Percentiles rank a stretch among this genome's conserved stretches.
These are phyloP conservation scores for Platysteira castanea DNA, from an alignment of 2,113 vertebrate genomes.

Conservation along the genomic window DNA sequence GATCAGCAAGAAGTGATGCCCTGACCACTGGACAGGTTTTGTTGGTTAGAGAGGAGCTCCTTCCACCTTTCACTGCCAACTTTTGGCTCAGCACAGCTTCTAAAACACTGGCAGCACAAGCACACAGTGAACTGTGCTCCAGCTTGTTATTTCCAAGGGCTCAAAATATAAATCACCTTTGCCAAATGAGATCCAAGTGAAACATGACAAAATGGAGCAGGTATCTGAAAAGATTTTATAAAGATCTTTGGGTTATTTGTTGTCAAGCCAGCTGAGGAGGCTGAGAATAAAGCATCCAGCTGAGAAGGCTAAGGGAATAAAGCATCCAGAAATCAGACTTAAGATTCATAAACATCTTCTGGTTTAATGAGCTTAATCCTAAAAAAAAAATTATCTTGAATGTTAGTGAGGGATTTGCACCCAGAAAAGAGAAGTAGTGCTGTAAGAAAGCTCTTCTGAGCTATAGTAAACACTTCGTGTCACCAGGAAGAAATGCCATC, in stretches of 20 bases:
- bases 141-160: not conserved
- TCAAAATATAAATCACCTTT: not conserved
- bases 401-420: not conserved
- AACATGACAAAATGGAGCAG: not conserved
- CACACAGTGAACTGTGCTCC: not conserved
- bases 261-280: not conserved
- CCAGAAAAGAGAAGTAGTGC: not conserved
- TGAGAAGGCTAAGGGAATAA: not conserved
- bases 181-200: not conserved
- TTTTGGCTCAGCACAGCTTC: not conserved
- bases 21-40: not conserved
- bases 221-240: not conserved
- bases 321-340: not conserved
- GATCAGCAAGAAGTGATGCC: not conserved
- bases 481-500: not conserved
- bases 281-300: not conserved
- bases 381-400: not conserved
- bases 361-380: not conserved
- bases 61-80: not conserved
- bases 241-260: not conserved
- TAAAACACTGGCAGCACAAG: not conserved
- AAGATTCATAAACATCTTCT: not conserved
- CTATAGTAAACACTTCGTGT: not conserved
- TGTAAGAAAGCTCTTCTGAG: not conserved
- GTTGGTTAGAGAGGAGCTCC: accelerated